A percentile compares a stretch with the other conserved stretches of the same genome.
These are phyloP conservation scores for Vimba vimba DNA, from an alignment of 2,113 vertebrate species.

Conservation along the genomic window DNA sequence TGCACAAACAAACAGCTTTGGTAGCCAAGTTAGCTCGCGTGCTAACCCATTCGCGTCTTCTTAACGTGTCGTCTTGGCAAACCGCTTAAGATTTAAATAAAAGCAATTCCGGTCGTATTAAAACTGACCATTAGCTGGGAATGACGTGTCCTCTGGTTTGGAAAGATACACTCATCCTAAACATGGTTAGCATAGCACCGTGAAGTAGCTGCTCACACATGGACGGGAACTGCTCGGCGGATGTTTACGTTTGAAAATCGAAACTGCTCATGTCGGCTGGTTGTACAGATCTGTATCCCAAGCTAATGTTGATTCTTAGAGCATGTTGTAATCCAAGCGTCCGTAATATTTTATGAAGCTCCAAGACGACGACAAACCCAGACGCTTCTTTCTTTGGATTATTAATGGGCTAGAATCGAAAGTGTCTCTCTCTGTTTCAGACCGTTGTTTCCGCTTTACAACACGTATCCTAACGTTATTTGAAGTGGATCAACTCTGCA, in stretches of 20 bases:
- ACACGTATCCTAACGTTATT: neutral
- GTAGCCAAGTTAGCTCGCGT: slow-evolving; percentile 13
- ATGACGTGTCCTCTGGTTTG: neutral
- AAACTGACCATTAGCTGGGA: neutral
- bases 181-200: slow-evolving; percentile 20
- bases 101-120: neutral
- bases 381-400: neutral
- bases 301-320: neutral
- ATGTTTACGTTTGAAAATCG: slow-evolving; percentile 62
- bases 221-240: slow-evolving; percentile 21
- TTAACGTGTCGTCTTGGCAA: neutral
- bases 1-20: slow-evolving; percentile 11
- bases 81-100: neutral
- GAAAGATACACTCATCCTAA: neutral
- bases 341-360: neutral
- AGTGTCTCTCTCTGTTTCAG: slow-evolving; percentile 5
- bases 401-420: neutral
- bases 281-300: neutral
- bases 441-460: neutral
- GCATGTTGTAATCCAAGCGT: neutral
- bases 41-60: slow-evolving; percentile 17
- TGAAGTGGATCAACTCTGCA: slow-evolving; percentile 11
- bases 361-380: neutral
- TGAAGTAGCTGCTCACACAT: neutral
- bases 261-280: neutral